Evolutionary conservation across 2,797 vertebrate species (phyloP), one percentile per base, ranked within the genome.

Genomic region (Corythornis leucogaster): DNA sequence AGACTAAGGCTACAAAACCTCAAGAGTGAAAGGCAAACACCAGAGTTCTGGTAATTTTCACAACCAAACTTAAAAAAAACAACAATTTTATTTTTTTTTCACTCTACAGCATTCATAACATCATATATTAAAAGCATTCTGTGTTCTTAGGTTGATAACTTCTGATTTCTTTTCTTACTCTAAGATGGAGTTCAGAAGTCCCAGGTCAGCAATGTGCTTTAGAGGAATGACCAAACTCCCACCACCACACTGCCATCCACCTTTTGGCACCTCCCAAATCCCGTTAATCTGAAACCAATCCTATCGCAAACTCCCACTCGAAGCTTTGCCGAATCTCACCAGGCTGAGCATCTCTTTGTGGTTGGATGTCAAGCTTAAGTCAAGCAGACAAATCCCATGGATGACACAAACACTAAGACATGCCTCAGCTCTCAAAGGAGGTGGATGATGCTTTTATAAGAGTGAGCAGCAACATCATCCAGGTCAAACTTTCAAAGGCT

Each of bases 301-400:
- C 9, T 38, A 31, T 26, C 68, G 54, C 0, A 0, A 54, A 45
- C 15, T 43, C 45, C 54, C 7, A 22, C 43, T 30, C 0, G 0
- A 16, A 31, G 13, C 54, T 61, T 58, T 53, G 31, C 55, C 57
- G 26, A 67, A 58, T n/a, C 0, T 0, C 14, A 25, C 46, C 43
- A 11, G 51, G 21, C n/a, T 40, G 15, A 33, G 10, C 2, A 19
- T 18, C 16, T 15, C 12, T 43, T 25, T 7, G 21, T 11, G 35
- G 64, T 31, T 9, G 15, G 2, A 22, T 12, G 20, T 53, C 21
- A 17, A 14, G 25, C 48, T 58, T 3, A 30, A 54, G n/a, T 12
- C 0, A 0, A 59, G 45, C 71, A 55, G 22, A 30, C 33, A 71
- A 75, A 67, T 4, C 15, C 35, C 17, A 5, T 4, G 43, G 48